A percentile compares a stretch with the other conserved stretches of the same genome.
phyloP scores from a whole-genome alignment of 2,888 invertebrate genomes.

The Conomelus anceps region DNA sequence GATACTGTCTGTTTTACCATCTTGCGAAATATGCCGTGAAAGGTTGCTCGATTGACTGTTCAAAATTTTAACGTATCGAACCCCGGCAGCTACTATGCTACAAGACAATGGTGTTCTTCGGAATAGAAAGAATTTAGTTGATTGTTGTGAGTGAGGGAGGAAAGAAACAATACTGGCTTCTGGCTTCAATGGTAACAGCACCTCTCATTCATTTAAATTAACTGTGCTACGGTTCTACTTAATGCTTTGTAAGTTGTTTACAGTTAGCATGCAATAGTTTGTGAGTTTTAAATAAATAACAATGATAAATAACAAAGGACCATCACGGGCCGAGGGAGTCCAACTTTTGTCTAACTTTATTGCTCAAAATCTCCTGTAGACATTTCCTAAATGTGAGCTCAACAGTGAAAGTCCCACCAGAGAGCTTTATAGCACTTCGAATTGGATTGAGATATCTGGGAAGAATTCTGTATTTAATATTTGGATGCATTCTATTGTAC shows the following conservation, averaged over 20 bases:
- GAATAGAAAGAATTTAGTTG: neutral
- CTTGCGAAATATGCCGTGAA: neutral
- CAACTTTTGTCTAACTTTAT: too few relatives aligned
- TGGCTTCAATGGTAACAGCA: neutral
- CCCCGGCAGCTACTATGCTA: neutral
- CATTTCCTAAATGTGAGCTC: too few relatives aligned
- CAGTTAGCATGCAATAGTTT: neutral
- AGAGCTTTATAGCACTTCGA: too few relatives aligned
- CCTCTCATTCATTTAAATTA: neutral
- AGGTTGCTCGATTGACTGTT: neutral
- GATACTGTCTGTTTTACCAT: neutral
- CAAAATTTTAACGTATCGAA: neutral
- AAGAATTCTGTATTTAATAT: too few relatives aligned
- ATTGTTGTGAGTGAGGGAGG: neutral
- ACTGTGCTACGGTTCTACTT: neutral
- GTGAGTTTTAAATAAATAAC: too few relatives aligned
- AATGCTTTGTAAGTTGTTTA: neutral
- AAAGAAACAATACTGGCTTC: neutral
- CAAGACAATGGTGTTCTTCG: neutral
- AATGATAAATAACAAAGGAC: neutral
- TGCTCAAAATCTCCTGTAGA: too few relatives aligned
- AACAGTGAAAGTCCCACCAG: too few relatives aligned
- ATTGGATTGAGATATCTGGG: too few relatives aligned
- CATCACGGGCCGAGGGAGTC: too few relatives aligned
- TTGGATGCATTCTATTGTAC: too few relatives aligned